Evolutionary conservation across 2,888 invertebrate species (phyloP).

Genomic region (Subacronicta megacephala): DNA sequence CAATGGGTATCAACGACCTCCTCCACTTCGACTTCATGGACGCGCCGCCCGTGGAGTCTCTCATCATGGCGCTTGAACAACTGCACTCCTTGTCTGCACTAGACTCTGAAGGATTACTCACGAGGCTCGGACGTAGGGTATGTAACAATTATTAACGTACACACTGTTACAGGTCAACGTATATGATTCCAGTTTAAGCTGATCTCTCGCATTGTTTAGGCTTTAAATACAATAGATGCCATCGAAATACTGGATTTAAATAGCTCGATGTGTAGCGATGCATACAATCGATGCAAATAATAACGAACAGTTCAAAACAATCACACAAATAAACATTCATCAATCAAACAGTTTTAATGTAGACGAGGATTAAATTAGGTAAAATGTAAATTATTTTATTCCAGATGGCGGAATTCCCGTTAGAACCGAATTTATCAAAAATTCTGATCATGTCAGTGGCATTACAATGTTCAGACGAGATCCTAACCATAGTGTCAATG

Average conservation of each 20-base stretch:
- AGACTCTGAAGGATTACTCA: constrained; percentile 97
- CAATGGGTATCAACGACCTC: constrained; percentile 99
- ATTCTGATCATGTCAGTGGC: constrained; percentile 99
- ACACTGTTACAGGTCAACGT: too few species aligned
- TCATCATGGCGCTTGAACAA: constrained; percentile 99
- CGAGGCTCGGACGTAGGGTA: constrained; percentile 94
- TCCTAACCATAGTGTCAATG: constrained; percentile 99
- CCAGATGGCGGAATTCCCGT: constrained; percentile 99
- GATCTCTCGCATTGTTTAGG: too few species aligned
- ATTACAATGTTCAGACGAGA: constrained; percentile 98
- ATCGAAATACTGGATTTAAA: too few species aligned
- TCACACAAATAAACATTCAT: too few species aligned
- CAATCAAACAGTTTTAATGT: too few species aligned
- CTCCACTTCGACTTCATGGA: constrained; percentile 99
- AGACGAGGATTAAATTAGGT: too few species aligned
- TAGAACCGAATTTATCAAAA: constrained; percentile 99
- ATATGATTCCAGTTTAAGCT: too few species aligned
- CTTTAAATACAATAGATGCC: too few species aligned
- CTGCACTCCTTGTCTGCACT: constrained; percentile 98
- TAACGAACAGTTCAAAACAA: too few species aligned
- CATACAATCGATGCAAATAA: too few species aligned
- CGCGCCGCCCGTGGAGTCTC: constrained; percentile 98
- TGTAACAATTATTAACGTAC: too few species aligned
- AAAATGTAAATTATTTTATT: constrained; percentile 14
- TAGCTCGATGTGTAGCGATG: too few species aligned